phyloP scores from a whole-genome alignment of 2,113 vertebrate species.

The Martes martes region DNA sequence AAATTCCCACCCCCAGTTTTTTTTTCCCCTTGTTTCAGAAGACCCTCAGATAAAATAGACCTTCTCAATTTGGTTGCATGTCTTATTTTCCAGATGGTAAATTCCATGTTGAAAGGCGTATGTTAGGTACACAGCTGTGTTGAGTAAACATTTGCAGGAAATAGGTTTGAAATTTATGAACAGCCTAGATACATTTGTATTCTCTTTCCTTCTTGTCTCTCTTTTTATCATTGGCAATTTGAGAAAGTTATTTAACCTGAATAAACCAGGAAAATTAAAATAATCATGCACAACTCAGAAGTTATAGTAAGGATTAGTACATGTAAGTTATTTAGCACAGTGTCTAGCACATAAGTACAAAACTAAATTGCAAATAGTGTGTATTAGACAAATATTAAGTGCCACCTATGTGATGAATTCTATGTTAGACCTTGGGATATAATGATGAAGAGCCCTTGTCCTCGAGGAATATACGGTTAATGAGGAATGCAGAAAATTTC shows the following conservation, averaged over 20 bases:
- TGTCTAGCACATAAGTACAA: background rate
- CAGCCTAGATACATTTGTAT: background rate
- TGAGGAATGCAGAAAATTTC: background rate
- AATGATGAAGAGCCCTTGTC: background rate
- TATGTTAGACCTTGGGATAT: background rate
- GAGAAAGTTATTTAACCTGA: background rate
- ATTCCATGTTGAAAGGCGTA: background rate
- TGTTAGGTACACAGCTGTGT: background rate
- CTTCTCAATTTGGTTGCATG: background rate
- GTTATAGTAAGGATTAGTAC: background rate
- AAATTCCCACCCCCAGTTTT: background rate
- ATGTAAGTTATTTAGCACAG: background rate
- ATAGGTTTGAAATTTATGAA: background rate
- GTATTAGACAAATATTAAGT: background rate
- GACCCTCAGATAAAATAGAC: background rate
- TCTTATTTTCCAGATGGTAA: background rate
- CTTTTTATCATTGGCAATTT: background rate
- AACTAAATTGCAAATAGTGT: background rate
- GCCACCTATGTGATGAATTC: background rate
- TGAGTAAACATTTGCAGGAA: background rate
- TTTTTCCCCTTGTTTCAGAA: background rate
- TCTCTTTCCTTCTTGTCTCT: background rate
- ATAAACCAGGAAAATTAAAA: background rate
- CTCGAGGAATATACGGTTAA: background rate
- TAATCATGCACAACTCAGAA: background rate